Conservation (phyloP, 2,113 vertebrate species). For the Stegastes partitus region DNA sequence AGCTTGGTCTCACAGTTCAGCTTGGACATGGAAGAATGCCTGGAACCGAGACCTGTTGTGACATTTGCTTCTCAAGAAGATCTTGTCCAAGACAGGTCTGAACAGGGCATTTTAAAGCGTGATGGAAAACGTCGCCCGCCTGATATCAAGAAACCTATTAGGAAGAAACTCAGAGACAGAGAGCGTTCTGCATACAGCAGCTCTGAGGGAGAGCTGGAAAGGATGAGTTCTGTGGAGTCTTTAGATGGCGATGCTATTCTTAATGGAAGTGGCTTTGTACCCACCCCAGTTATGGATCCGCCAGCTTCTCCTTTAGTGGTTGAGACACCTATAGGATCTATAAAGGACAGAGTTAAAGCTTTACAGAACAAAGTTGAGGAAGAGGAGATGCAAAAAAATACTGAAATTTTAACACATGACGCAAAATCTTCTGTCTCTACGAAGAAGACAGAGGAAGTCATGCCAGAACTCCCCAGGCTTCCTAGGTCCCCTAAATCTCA, state of each 20-base stretch:
- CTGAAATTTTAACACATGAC: slow-evolving; percentile 66
- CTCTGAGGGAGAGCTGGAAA: slow-evolving; percentile 84
- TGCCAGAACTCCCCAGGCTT: slow-evolving; percentile 78
- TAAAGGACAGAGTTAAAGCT: slow-evolving; percentile 95
- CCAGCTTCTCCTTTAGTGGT: slow-evolving; percentile 91
- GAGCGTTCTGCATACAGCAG: slow-evolving; percentile 82
- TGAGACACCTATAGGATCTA: slow-evolving; percentile 96
- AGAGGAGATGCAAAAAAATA: slow-evolving; percentile 87
- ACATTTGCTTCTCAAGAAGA: slow-evolving; percentile 65
- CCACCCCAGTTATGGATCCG: slow-evolving; percentile 65
- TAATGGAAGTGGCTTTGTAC: slow-evolving; percentile 60
- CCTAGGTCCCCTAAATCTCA: slow-evolving; percentile 88
- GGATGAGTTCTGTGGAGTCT: slow-evolving; percentile 88
- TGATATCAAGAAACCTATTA: slow-evolving; percentile 92
- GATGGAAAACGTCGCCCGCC: slow-evolving; percentile 80
- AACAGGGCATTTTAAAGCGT: slow-evolving; percentile 75
- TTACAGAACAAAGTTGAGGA: slow-evolving; percentile 93
- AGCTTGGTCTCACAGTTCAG: slow-evolving; percentile 80
- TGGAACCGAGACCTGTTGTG: slow-evolving; percentile 59
- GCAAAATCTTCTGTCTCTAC: slow-evolving; percentile 44
- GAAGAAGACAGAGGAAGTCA: slow-evolving; percentile 72
- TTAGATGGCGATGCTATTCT: slow-evolving; percentile 87
- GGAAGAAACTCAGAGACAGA: slow-evolving; percentile 91
- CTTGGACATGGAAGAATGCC: slow-evolving; percentile 78
- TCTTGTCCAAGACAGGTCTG: slow-evolving; percentile 74